Conservation (phyloP, 2,113 vertebrate genomes). For the Meriones unguiculatus region DNA sequence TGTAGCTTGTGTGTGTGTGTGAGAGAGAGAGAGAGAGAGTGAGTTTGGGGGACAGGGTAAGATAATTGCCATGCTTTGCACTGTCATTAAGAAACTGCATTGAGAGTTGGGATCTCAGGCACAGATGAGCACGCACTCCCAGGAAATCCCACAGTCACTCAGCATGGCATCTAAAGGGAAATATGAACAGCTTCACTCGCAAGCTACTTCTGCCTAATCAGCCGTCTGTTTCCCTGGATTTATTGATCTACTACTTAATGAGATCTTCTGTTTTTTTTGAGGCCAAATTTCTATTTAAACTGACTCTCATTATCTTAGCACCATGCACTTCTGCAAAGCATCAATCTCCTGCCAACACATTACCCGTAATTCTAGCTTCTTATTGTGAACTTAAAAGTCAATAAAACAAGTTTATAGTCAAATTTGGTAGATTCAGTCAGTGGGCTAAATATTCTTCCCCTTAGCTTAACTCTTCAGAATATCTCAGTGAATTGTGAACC, state of each 20-base stretch:
- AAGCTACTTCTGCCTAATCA: constrained; percentile 29
- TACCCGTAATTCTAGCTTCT: constrained; percentile 59
- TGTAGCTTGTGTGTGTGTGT: not conserved
- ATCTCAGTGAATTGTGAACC: constrained; percentile 52
- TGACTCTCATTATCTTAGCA: constrained; percentile 5
- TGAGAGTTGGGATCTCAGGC: not conserved
- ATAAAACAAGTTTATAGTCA: constrained; percentile 56
- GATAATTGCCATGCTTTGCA: not conserved
- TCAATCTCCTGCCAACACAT: not conserved
- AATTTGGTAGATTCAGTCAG: not conserved
- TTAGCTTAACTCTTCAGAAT: constrained; percentile 41
- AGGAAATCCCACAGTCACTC: constrained; percentile 34
- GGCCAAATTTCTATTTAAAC: constrained; percentile 28
- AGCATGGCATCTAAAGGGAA: constrained; percentile 10
- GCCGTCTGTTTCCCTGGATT: constrained; percentile 43
- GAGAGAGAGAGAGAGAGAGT: not conserved
- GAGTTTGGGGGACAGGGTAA: not conserved
- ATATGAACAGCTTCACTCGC: constrained; percentile 10
- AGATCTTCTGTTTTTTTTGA: constrained; percentile 19
- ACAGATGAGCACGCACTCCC: not conserved
- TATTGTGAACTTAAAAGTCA: constrained; percentile 53
- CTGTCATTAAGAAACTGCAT: constrained; percentile 11
- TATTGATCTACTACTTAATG: constrained; percentile 42
- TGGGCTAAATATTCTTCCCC: constrained; percentile 20
- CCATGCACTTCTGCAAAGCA: constrained; percentile 16